Evolutionary conservation across 2,797 vertebrate genomes (phyloP), one percentile per base, ranked within the genome.

Genomic region (Agapornis canus): DNA sequence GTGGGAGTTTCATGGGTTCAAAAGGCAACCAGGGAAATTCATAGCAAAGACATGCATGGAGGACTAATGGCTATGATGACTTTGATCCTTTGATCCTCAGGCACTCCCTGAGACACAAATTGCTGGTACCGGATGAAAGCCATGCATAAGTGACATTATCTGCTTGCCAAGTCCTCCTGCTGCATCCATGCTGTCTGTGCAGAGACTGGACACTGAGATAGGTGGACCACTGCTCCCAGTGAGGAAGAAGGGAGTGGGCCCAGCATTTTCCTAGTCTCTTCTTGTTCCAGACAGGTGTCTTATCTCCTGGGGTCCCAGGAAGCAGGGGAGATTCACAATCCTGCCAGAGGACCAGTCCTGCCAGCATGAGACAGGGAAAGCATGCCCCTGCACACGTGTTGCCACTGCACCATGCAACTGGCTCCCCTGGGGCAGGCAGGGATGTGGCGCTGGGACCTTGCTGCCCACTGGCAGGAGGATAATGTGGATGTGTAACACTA

Each of bases 401-500:
- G 54, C 73, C 5, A 1, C 91, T 57, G 48, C 3, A 1, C 22
- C 1, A 2, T 40, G 42, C 61, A 0, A 1, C 80, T 0, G 0
- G 42, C 51, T 83, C 26, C 48, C 51, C 29, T 0, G 0, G 47
- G 37, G 26, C 4, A 0, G 47, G 20, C 66, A 65, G 63, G 56
- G 71, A 86, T 90, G 60, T 1, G 1, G 60, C 60, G 86, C 49
- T 2, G 0, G 42, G 35, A 47, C 29, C 59, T 47, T 0, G 0
- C n/a, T 93, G 91, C 63, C 63, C 52, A 78, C 79, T 88, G 78
- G 12, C 6, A 5, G 43, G 54, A 68, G 35, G 66, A 51, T 49
- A 69, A 76, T n/a, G 70, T 11, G 35, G 47, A 42, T 79, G 31
- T 1, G 1, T 51, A 51, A 76, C 70, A 49, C 19, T 76, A 80